Conservation (phyloP, 2,797 vertebrate genomes). For the Acomys russatus region DNA sequence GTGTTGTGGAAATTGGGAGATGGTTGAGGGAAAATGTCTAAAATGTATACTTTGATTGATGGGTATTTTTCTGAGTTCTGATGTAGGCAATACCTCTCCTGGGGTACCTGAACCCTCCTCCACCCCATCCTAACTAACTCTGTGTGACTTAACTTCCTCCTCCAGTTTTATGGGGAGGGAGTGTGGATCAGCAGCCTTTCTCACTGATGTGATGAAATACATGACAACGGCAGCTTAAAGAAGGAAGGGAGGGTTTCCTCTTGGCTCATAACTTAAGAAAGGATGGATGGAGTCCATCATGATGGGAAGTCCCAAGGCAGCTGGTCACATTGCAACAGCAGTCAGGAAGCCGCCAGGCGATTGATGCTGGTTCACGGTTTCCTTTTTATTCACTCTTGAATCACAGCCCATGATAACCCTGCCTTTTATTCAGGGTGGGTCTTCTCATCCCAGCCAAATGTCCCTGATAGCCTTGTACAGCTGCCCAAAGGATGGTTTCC, state of each 20-base stretch:
- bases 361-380: not conserved
- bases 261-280: not conserved
- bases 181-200: not conserved
- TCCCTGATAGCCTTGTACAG: not conserved
- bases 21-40: not conserved
- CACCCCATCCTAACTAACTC: not conserved
- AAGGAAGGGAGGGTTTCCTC: not conserved
- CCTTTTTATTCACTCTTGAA: not conserved
- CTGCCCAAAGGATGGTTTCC: not conserved
- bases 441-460: not conserved
- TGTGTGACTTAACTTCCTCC: not conserved
- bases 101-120: not conserved
- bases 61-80: not conserved
- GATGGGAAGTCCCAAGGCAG: not conserved
- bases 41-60: not conserved
- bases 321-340: no score
- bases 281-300: no score
- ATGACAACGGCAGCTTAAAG: not conserved
- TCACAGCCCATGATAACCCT: no score
- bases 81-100: not conserved
- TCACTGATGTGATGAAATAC: not conserved
- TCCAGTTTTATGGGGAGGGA: not conserved
- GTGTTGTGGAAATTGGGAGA: not conserved
- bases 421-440: not conserved
- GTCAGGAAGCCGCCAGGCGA: not conserved